Evolutionary conservation across 2,797 vertebrate species (phyloP).

Genomic region (Brachymystax lenok): DNA sequence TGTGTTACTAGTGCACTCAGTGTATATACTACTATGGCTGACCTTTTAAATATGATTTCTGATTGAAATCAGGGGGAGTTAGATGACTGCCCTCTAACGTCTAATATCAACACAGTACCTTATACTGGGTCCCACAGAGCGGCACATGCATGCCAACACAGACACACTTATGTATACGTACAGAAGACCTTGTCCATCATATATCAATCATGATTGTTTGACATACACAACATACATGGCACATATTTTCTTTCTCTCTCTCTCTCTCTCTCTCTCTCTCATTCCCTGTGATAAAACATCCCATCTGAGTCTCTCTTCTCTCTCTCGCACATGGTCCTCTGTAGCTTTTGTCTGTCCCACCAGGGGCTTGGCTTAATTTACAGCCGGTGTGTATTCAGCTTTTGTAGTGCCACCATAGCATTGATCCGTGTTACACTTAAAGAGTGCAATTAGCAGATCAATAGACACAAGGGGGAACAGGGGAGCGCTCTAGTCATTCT

Average conservation of each 20-base stretch:
- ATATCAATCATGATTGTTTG: too few species aligned
- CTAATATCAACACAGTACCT: constrained; percentile 27
- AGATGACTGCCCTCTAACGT: constrained; percentile 24
- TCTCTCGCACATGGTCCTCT: neutral
- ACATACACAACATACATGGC: too few species aligned
- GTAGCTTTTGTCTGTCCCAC: constrained; percentile 47
- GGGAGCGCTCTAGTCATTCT: constrained; percentile 52
- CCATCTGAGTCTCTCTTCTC: neutral
- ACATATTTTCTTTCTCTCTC: too few species aligned
- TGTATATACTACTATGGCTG: too few species aligned
- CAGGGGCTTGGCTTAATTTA: constrained; percentile 57
- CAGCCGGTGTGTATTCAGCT: constrained; percentile 41
- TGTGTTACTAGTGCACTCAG: too few species aligned
- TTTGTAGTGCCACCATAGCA: constrained; percentile 61
- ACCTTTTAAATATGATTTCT: neutral
- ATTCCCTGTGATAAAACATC: constrained; percentile 9
- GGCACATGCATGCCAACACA: neutral
- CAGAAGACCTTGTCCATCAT: neutral
- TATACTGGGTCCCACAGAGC: constrained; percentile 10
- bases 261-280: too few species aligned
- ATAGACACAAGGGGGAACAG: constrained; percentile 56
- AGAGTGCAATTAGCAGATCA: constrained; percentile 72
- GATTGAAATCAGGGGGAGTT: neutral
- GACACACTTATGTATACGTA: neutral
- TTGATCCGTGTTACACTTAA: constrained; percentile 74